Evolutionary conservation across 2,113 vertebrate species (phyloP).

Genomic region (Callipepla squamata): DNA sequence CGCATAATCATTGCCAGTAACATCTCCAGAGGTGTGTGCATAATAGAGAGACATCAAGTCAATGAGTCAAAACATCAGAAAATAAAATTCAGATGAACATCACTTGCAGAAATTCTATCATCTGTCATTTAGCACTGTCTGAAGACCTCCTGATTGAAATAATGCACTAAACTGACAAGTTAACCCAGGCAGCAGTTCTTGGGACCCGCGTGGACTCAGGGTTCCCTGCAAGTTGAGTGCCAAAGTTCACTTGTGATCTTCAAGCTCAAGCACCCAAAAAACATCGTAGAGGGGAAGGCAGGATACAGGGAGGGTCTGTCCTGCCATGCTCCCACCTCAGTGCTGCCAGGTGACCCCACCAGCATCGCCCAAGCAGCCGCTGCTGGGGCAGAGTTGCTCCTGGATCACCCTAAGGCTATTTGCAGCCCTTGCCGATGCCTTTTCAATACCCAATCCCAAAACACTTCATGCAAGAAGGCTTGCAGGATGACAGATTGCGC

Average conservation of each 20-base stretch:
- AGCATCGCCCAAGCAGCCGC: accelerated
- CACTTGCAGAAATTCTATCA: constrained; percentile 53
- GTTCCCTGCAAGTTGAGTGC: neutral
- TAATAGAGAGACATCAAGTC: constrained; percentile 74
- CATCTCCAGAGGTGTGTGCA: constrained; percentile 67
- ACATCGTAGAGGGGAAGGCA: neutral
- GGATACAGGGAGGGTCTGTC: neutral
- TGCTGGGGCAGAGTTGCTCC: neutral
- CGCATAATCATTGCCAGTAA: constrained; percentile 69
- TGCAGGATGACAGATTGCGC: neutral
- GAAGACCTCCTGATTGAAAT: constrained; percentile 63
- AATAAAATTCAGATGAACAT: constrained; percentile 73
- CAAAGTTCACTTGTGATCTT: neutral
- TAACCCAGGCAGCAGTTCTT: neutral
- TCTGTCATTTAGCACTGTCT: constrained; percentile 65
- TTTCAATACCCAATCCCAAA: neutral
- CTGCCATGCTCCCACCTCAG: neutral
- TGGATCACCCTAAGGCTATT: neutral
- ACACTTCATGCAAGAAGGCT: neutral
- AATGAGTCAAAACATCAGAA: constrained; percentile 79
- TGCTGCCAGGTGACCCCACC: neutral
- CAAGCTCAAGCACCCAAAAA: neutral
- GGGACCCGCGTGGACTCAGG: neutral
- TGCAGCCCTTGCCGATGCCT: neutral
- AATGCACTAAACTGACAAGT: constrained; percentile 25